These are phyloP conservation scores for Bellardia pandia DNA, from an alignment of 2,888 invertebrate species.

Conservation along the genomic window DNA sequence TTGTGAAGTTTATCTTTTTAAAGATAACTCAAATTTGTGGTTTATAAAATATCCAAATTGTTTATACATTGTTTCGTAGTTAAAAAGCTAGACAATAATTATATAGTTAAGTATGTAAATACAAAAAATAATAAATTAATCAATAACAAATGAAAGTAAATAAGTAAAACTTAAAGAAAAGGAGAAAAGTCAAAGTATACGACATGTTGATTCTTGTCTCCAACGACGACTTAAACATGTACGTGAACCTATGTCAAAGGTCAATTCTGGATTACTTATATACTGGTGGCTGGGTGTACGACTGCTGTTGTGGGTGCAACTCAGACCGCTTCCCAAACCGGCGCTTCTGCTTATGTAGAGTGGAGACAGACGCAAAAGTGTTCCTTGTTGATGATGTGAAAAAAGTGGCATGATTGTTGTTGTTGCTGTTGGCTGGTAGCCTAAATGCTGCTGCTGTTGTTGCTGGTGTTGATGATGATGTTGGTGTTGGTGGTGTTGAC, in stretches of 20 bases:
- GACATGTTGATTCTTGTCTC: constrained; percentile 73
- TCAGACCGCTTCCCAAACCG: constrained; percentile 41
- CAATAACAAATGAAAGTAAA: constrained; percentile 33
- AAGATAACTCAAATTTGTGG: neutral
- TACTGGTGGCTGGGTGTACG: constrained; percentile 75
- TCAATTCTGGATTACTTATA: constrained; percentile 76
- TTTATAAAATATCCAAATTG: neutral
- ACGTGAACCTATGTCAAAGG: constrained; percentile 75
- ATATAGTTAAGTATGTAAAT: neutral
- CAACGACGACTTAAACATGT: constrained; percentile 75
- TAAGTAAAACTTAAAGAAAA: neutral
- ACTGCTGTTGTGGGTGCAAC: constrained; percentile 60
- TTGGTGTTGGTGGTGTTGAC: constrained; percentile 47
- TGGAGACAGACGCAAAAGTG: constrained; percentile 74
- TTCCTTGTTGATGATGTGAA: constrained; percentile 71
- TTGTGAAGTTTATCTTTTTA: neutral
- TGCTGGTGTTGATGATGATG: constrained; percentile 39
- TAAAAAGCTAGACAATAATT: constrained; percentile 1
- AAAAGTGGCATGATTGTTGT: constrained; percentile 70
- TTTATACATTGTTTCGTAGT: constrained; percentile 36
- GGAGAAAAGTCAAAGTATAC: constrained; percentile 71
- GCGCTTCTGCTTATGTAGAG: constrained; percentile 62
- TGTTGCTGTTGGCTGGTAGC: constrained; percentile 64
- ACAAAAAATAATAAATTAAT: constrained; percentile 39
- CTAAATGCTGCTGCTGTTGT: constrained; percentile 46